phyloP scores from a whole-genome alignment of 2,888 invertebrate genomes.

The Agrotis ipsilon region DNA sequence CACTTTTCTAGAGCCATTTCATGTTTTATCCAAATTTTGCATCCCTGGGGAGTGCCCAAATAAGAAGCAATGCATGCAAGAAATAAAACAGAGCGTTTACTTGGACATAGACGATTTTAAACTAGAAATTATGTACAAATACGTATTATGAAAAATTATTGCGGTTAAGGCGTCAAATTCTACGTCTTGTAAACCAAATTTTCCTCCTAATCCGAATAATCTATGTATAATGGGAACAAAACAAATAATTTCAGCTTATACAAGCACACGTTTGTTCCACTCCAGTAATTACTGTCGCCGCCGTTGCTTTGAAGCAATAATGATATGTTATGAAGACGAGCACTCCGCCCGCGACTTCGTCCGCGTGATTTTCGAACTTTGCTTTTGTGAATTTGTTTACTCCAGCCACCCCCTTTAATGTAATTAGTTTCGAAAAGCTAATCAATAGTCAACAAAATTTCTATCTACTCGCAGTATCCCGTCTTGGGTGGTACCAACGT shows the following conservation, averaged over 20 bases:
- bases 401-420: too few relatives aligned
- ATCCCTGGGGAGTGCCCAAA: not conserved
- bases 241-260: conserved; percentile 16
- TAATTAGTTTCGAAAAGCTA: too few relatives aligned
- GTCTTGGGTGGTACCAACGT: too few relatives aligned
- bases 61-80: not conserved
- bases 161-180: not conserved
- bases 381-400: too few relatives aligned
- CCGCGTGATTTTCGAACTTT: too few relatives aligned
- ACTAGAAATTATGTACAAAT: not conserved
- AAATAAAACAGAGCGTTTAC: not conserved
- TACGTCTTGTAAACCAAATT: not conserved
- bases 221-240: not conserved
- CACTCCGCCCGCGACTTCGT: too few relatives aligned
- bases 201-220: not conserved
- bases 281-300: conserved; percentile 11
- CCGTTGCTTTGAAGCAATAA: conserved; percentile 26
- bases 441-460: too few relatives aligned
- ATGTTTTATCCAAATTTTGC: conserved; percentile 16
- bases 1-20: conserved; percentile 8
- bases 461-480: too few relatives aligned
- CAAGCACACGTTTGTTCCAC: conserved; percentile 16
- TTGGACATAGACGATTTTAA: not conserved
- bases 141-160: not conserved
- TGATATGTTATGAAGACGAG: conserved; percentile 15